These are phyloP conservation scores for Hymenopus coronatus DNA, from an alignment of 2,888 invertebrate species.

Conservation along the genomic window DNA sequence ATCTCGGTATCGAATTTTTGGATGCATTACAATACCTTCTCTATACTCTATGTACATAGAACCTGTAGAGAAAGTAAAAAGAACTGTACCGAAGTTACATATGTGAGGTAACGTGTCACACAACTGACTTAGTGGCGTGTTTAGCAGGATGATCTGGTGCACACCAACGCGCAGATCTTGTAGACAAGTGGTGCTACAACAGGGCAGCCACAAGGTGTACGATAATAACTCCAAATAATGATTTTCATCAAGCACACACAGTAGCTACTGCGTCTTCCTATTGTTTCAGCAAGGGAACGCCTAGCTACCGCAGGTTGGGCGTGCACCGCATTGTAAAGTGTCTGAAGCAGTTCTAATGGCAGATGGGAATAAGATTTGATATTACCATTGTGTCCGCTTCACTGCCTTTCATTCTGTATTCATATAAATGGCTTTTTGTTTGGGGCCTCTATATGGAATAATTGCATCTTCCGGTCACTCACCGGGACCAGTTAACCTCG, in stretches of 20 bases:
- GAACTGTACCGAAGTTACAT: too few species aligned
- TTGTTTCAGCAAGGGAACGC: conserved; percentile 8
- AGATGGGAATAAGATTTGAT: conserved; percentile 28
- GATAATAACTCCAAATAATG: not conserved
- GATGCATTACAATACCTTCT: too few species aligned
- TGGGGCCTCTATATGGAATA: conserved; percentile 8
- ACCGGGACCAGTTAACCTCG: not conserved
- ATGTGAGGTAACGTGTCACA: too few species aligned
- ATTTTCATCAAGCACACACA: not conserved
- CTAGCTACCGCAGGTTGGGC: conserved; percentile 19
- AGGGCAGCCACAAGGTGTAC: not conserved
- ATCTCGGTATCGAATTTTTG: too few species aligned
- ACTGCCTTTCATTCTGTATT: conserved; percentile 13
- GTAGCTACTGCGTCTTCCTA: not conserved
- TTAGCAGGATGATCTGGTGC: not conserved
- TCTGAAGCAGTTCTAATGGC: conserved; percentile 17
- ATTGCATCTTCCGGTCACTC: conserved; percentile 15
- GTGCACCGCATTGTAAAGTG: conserved; percentile 21
- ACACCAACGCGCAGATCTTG: not conserved
- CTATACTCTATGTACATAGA: too few species aligned
- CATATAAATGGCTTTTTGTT: conserved; percentile 21
- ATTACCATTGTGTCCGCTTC: conserved; percentile 29
- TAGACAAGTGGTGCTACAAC: not conserved
- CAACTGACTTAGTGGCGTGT: not conserved
- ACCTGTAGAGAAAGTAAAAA: too few species aligned